Conservation (phyloP, 1,140 invertebrate species). For the Caenorhabditis tropicalis region DNA sequence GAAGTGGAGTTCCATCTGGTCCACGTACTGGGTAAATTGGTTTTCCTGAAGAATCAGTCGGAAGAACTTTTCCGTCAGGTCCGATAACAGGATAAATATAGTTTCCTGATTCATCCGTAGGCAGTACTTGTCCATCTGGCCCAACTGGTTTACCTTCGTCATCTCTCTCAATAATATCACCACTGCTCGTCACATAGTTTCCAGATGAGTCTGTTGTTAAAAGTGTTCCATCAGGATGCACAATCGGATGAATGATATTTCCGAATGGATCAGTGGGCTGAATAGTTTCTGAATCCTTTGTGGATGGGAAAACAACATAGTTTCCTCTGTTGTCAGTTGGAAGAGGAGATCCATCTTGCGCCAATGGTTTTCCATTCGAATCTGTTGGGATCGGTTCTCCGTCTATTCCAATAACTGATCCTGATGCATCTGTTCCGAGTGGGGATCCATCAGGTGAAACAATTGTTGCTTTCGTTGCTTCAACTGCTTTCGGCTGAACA, state of each 20-base stretch:
- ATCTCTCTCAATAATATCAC: too few species aligned
- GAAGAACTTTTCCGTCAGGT: conserved; percentile 54
- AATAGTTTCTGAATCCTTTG: neutral
- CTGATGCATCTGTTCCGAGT: conserved; percentile 44
- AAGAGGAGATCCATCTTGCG: conserved; percentile 24
- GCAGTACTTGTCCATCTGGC: conserved; percentile 46
- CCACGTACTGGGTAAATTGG: conserved; percentile 52
- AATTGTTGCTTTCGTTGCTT: neutral
- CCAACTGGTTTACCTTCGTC: conserved; percentile 41
- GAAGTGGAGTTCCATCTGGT: conserved; percentile 49
- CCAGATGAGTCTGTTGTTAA: neutral
- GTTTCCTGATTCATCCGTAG: conserved; percentile 46
- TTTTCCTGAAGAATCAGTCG: conserved; percentile 51
- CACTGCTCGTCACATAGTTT: neutral
- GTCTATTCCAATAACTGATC: conserved; percentile 38
- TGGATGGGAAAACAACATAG: neutral
- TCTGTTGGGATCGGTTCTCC: conserved; percentile 48
- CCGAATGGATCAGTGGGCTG: conserved; percentile 45
- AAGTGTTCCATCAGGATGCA: neutral
- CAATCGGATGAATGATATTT: conserved; percentile 19
- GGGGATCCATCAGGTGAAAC: neutral
- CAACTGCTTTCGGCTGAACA: neutral
- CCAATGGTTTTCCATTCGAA: conserved; percentile 38
- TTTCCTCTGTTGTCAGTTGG: conserved; percentile 41
- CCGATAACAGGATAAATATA: conserved; percentile 48